Conservation (phyloP, 2,888 invertebrate genomes). For the Alcis repandata region DNA sequence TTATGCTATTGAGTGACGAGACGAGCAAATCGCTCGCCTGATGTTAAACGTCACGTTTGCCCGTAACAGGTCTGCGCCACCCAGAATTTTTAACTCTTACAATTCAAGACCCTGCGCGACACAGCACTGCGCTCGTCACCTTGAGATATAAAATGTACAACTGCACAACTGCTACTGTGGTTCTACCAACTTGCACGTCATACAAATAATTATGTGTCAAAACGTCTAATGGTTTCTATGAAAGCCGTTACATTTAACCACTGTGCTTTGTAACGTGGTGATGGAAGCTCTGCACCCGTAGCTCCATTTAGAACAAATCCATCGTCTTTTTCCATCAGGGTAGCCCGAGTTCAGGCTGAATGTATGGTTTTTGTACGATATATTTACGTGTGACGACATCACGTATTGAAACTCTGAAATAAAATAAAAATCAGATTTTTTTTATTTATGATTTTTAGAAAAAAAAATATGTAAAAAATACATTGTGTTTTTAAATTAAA, state of each 20-base stretch:
- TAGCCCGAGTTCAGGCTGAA: conserved; percentile 49
- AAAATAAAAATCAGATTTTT: neutral
- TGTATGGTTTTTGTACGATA: conserved; percentile 51
- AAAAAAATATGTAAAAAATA: too few species aligned
- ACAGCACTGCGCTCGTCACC: too few species aligned
- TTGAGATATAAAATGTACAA: too few species aligned
- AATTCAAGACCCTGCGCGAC: too few species aligned
- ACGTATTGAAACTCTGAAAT: conserved; percentile 36
- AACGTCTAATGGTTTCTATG: conserved; percentile 12
- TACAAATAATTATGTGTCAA: neutral
- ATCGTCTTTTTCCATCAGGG: conserved; percentile 40
- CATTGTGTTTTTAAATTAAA: too few species aligned
- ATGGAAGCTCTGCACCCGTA: conserved; percentile 55
- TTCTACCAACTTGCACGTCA: neutral
- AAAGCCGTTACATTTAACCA: conserved; percentile 44
- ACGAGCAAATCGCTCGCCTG: too few species aligned
- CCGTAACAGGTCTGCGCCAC: too few species aligned
- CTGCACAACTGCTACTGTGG: too few species aligned
- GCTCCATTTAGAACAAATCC: conserved; percentile 52
- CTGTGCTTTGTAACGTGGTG: conserved; percentile 50
- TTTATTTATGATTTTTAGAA: too few species aligned
- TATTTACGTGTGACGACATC: conserved; percentile 55
- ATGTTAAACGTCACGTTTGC: too few species aligned
- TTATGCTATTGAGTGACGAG: too few species aligned
- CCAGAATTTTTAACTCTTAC: too few species aligned